Evolutionary conservation across 2,797 vertebrate species (phyloP), one percentile per base, ranked within the genome.

Genomic region (Ctenosaura bakeri): DNA sequence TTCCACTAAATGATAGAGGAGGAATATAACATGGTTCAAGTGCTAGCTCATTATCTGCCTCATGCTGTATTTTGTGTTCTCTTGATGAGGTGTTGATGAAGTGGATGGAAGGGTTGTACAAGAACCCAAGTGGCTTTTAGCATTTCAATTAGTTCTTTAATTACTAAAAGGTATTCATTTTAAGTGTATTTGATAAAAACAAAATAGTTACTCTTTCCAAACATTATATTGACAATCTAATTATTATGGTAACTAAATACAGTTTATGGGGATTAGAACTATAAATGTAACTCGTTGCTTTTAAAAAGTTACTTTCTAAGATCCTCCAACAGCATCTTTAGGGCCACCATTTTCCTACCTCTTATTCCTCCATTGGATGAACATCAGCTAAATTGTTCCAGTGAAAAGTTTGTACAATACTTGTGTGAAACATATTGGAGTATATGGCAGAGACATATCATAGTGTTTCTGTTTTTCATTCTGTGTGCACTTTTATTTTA

Each of bases 401-500:
- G 2, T 6, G 8, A 56, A 81, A 74, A 7, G 7, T 42, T 8
- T 66, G n/a, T 22, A 73, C 13, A 29, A 6, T 1, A 7, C 29
- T 78, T 89, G 54, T 80, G 0, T 64, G 90, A 80, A 56, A 24
- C 12, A 77, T 2, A 77, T 0, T 62, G 81, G 77, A 91, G 88
- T 83, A 2, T 10, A 24, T 69, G 4, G 1, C 26, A 92, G 86
- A 2, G 81, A 69, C 90, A 88, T 73, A 77, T 16, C 26, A 83
- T 64, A 91, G 73, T 56, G 0, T 82, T 92, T 71, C 80, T 86
- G 32, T 74, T 91, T 91, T 92, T 78, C 24, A 9, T 46, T 66
- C 77, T 83, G n/a, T 0, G 56, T 86, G 73, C 52, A 86, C 85
- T 86, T 91, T 93, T 73, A 87, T 78, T 86, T 50, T 93, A 90